Evolutionary conservation across 2,888 invertebrate species (phyloP), one percentile per base, ranked within the genome.

Genomic region (Acanthosepion lycidas): DNA sequence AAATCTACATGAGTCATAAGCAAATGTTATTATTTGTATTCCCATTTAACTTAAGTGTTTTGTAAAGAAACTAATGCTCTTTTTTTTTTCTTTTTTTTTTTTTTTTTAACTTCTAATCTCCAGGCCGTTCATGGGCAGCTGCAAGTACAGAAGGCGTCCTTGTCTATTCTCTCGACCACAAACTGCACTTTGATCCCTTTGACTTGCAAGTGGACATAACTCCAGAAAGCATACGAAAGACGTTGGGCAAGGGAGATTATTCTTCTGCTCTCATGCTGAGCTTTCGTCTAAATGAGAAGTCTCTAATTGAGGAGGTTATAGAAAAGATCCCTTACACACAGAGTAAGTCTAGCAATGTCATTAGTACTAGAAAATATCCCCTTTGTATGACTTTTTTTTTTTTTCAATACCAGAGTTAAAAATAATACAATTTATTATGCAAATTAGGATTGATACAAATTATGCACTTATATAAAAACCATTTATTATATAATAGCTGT

Each of bases 91-190:
- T 55, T 4, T 55, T 33, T 33, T 33, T 33, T 33, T 51, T 91
- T 64, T 64, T 93, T 94, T 64, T 55, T 53, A 53, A 42, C 2
- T 42, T 42, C 42, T 42, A 42, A 42, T 94, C 91, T 95, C 6
- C 95, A 97, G 98, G 98, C 42, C 96, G 97, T 93, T 96, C 98
- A 18, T 99, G 99, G 98, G 98, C 99, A 0, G 99, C 99, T 0
- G 99, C 99, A 0, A 99, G 99, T 0, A 99, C 99, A 0, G 99
- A 99, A 97, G 99, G 99, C 0, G 98, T 99, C 0, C 97, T 99
- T 15, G 98, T 99, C 78, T 99, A 99, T 98, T 98, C 99, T 0
- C 97, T 99, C 94, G 98, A 98, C 96, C 98, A 98, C 94, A 96
- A 96, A 51, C 98, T 98, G 48, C 98, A 99, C 0, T 99, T 99